Conservation (phyloP, 2,888 invertebrate species). For the Galeruca laticollis region DNA sequence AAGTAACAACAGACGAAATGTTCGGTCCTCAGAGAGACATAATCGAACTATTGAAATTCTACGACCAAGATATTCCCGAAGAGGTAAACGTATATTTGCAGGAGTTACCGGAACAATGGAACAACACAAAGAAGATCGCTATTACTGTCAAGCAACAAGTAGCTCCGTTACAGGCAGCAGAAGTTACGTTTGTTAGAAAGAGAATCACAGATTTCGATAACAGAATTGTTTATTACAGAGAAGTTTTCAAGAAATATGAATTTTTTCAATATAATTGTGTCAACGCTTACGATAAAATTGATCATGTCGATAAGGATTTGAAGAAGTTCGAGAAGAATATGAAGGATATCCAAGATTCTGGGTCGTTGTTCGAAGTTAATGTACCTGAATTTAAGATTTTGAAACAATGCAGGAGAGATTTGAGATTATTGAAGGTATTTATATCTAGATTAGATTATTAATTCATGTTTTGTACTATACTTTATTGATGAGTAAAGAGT, state of each 20-base stretch:
- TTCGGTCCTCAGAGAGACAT: constrained; percentile 94
- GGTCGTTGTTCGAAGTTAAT: constrained; percentile 93
- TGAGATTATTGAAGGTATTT: constrained; percentile 84
- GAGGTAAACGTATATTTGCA: constrained; percentile 92
- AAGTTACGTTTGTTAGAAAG: constrained; percentile 91
- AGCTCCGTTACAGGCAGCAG: constrained; percentile 93
- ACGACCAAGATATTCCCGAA: constrained; percentile 97
- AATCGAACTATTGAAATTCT: constrained; percentile 91
- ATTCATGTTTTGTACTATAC: too few relatives aligned
- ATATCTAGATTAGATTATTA: background rate
- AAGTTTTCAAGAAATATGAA: constrained; percentile 85
- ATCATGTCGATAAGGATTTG: constrained; percentile 84
- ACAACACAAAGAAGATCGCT: constrained; percentile 92
- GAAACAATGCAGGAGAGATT: constrained; percentile 91
- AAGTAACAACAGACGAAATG: constrained; percentile 91
- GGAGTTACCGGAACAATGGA: constrained; percentile 97
- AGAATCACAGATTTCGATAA: constrained; percentile 88
- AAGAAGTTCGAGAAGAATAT: constrained; percentile 87
- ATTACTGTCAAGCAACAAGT: constrained; percentile 73
- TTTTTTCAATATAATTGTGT: constrained; percentile 82
- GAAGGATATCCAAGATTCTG: constrained; percentile 87
- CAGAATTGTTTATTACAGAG: constrained; percentile 86
- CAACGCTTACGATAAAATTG: constrained; percentile 80
- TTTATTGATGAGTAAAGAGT: too few relatives aligned
- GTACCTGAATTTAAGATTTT: constrained; percentile 94